Conservation (phyloP, 64 coral and sea anemone genomes). For the Stichodactyla helianthus region DNA sequence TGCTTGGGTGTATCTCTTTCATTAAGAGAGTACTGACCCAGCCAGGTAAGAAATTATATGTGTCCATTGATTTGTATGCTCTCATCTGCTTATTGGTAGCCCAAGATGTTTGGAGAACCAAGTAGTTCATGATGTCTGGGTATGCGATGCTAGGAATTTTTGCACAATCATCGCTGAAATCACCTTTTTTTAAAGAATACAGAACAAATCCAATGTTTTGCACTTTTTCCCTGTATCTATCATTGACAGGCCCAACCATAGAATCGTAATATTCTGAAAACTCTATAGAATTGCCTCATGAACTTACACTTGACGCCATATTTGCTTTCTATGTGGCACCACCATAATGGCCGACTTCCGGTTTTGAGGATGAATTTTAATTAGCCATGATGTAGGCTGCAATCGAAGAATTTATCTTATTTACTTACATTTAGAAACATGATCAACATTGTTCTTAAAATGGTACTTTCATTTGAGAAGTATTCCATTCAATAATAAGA, state of each 20-base stretch:
- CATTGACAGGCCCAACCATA: too few relatives aligned
- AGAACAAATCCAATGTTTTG: neutral
- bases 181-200: constrained; percentile 29
- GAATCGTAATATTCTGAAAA: neutral
- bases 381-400: too few relatives aligned
- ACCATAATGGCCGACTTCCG: too few relatives aligned
- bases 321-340: too few relatives aligned
- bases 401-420: too few relatives aligned
- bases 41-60: constrained; percentile 74
- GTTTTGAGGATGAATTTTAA: too few relatives aligned
- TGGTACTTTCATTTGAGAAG: too few relatives aligned
- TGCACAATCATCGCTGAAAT: constrained; percentile 48
- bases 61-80: constrained; percentile 57
- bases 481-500: too few relatives aligned
- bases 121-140: constrained; percentile 71
- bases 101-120: constrained; percentile 67
- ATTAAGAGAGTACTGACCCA: constrained; percentile 58
- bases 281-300: neutral
- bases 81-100: constrained; percentile 59
- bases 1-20: neutral
- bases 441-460: too few relatives aligned
- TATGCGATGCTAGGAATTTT: constrained; percentile 52
- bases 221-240: too few relatives aligned
- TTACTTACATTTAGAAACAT: too few relatives aligned
- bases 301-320: too few relatives aligned